These are phyloP conservation scores for Gnathonemus longibarbis DNA, from an alignment of 2,113 vertebrate species.

Conservation along the genomic window DNA sequence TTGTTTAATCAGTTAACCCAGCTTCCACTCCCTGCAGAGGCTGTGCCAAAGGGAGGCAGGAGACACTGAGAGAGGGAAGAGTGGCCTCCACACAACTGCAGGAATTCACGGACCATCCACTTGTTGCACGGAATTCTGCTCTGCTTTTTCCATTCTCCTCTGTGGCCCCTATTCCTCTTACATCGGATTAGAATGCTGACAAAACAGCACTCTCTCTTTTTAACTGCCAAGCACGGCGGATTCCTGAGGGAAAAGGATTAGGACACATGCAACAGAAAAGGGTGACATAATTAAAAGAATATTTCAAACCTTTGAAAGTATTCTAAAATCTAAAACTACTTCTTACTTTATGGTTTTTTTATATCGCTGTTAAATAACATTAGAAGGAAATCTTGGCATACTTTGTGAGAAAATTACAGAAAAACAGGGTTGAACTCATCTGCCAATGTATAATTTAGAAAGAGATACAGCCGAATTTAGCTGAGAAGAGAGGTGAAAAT, in stretches of 20 bases:
- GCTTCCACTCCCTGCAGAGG: slow-evolving; percentile 82
- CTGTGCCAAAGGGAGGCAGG: slow-evolving; percentile 50
- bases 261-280: not conserved
- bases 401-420: slow-evolving; percentile 4
- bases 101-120: slow-evolving; percentile 14
- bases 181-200: not conserved
- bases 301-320: slow-evolving; percentile 14
- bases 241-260: slow-evolving; percentile 6
- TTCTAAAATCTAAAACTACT: slow-evolving; percentile 14
- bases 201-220: not conserved
- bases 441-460: not conserved
- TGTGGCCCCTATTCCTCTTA: not conserved
- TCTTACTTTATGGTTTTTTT: not conserved
- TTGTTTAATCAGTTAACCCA: slow-evolving; percentile 85
- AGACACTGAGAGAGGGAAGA: not conserved
- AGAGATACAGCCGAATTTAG: slow-evolving; percentile 13
- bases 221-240: not conserved
- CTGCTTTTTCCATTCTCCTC: not conserved
- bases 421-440: slow-evolving; percentile 11
- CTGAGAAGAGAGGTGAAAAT: not conserved
- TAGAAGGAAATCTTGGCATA: not conserved
- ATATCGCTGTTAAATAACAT: not conserved
- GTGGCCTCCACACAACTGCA: not conserved
- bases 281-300: not conserved
- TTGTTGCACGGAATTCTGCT: not conserved